phyloP scores from a whole-genome alignment of 2,888 invertebrate genomes.

The Tenthredo livida region DNA sequence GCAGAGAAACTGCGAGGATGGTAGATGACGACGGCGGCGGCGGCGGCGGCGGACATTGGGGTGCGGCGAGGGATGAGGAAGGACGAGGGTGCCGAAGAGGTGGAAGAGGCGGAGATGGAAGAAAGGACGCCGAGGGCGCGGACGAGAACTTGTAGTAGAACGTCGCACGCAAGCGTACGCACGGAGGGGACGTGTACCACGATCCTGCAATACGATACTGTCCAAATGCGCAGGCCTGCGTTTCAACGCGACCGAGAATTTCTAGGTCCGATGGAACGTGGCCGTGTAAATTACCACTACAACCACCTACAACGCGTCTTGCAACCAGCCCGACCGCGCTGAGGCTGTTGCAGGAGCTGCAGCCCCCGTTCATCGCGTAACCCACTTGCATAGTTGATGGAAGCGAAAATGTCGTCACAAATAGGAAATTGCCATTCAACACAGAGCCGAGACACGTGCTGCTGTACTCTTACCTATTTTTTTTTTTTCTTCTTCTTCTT shows the following conservation, averaged over 20 bases:
- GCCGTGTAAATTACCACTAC: conserved; percentile 35
- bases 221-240: conserved; percentile 65
- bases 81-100: conserved; percentile 47
- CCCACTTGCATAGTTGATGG: conserved; percentile 38
- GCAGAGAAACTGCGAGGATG: conserved; percentile 54
- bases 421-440: conserved; percentile 36
- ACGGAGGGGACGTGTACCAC: conserved; percentile 59
- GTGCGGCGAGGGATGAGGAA: conserved; percentile 44
- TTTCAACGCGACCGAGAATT: conserved; percentile 58
- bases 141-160: conserved; percentile 62
- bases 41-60: conserved; percentile 36
- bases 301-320: background rate
- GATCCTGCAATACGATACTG: conserved; percentile 64
- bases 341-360: background rate
- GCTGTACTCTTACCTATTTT: background rate
- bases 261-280: conserved; percentile 51
- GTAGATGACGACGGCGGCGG: conserved; percentile 52
- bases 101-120: conserved; percentile 51
- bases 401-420: conserved; percentile 23
- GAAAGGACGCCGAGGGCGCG: conserved; percentile 54
- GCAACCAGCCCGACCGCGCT: background rate
- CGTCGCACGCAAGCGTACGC: conserved; percentile 73
- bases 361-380: conserved; percentile 23
- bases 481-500: background rate
- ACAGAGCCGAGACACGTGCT: conserved; percentile 11